Percentiles rank a stretch among this genome's conserved stretches.
Conservation (phyloP, 2,888 invertebrate species). For the Hirtodrosophila cameraria region DNA sequence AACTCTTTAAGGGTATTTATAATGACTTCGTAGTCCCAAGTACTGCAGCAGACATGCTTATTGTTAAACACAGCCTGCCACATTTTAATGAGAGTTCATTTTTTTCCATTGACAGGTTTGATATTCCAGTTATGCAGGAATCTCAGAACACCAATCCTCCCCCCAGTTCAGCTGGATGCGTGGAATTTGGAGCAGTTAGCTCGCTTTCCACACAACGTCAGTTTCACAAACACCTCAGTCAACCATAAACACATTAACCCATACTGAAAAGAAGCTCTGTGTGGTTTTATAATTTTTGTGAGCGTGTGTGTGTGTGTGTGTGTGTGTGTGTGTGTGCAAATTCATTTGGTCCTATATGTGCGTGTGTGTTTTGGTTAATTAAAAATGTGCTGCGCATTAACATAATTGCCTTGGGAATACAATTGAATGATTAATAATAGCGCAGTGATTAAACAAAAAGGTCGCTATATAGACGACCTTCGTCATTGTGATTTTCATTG, state of each 20-base stretch:
- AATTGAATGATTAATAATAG: conserved; percentile 74
- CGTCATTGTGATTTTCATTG: conserved; percentile 37
- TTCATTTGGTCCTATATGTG: conserved; percentile 1
- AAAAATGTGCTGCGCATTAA: conserved; percentile 70
- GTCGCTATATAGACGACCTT: conserved; percentile 41
- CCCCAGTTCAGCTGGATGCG: conserved; percentile 21
- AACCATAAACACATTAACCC: conserved; percentile 50
- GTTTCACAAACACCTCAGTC: conserved; percentile 19
- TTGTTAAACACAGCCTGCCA: too few relatives aligned
- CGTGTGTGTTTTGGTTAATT: conserved; percentile 56
- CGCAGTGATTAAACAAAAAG: conserved; percentile 61
- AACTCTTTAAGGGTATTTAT: too few relatives aligned
- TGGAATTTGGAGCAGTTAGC: conserved; percentile 24
- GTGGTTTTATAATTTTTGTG: conserved; percentile 36
- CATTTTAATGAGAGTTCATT: background rate
- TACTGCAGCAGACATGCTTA: too few relatives aligned
- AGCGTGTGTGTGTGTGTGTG: conserved; percentile 2
- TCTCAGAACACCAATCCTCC: too few relatives aligned
- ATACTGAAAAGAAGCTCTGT: conserved; percentile 31
- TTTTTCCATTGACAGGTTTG: background rate
- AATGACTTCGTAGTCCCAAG: too few relatives aligned
- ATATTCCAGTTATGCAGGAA: background rate
- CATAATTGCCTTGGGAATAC: conserved; percentile 71
- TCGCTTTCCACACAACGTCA: conserved; percentile 1
- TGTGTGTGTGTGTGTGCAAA: conserved; percentile 16